Conservation (phyloP, 1,140 invertebrate species). For the Bombus pyrosoma region DNA sequence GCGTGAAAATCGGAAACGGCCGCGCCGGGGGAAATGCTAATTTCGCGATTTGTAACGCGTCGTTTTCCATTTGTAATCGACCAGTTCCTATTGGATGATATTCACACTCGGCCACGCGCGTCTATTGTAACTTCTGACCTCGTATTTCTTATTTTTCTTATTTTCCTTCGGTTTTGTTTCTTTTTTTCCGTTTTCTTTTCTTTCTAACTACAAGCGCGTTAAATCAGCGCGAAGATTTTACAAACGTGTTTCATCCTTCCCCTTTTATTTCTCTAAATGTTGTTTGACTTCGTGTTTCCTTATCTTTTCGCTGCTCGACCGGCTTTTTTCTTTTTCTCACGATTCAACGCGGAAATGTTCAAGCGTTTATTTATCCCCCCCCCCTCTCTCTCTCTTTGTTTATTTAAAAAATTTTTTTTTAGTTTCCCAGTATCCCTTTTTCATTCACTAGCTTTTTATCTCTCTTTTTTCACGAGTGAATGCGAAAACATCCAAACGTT, state of each 20-base stretch:
- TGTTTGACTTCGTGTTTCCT: no score
- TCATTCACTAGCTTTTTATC: no score
- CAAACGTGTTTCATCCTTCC: no score
- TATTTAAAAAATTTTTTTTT: background rate
- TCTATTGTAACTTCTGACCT: background rate
- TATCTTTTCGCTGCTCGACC: no score
- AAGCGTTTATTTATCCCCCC: no score
- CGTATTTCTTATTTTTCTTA: background rate
- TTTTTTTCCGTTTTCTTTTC: background rate
- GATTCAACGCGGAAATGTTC: background rate
- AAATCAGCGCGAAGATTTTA: no score
- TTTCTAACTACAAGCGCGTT: no score
- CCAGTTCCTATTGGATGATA: background rate
- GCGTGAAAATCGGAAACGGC: constrained; percentile 56
- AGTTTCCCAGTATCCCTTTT: no score
- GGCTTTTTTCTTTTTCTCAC: background rate
- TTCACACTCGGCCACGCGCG: background rate
- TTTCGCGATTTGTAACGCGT: constrained; percentile 55
- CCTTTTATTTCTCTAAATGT: no score
- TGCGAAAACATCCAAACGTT: no score
- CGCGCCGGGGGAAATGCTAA: constrained; percentile 58
- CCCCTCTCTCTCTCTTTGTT: background rate
- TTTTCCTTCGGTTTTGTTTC: background rate
- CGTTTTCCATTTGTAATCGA: constrained; percentile 38
- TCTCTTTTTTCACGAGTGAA: no score